phyloP scores from a whole-genome alignment of 37 sponge, comb jelly and placozoan species.

The Theonella swinhoei region DNA sequence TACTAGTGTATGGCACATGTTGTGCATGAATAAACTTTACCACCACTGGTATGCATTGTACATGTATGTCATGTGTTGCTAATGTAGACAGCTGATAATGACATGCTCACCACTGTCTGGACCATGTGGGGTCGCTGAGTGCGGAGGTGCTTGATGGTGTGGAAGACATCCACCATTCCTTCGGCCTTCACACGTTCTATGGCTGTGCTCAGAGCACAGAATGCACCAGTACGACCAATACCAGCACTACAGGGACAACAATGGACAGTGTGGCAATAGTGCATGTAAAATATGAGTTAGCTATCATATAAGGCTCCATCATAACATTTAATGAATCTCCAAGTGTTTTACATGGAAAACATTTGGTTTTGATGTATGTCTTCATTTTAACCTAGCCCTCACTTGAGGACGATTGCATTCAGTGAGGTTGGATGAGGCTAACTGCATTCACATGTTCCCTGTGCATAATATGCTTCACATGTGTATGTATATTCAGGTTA shows the following conservation, averaged over 20 bases:
- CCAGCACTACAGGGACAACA: constrained; percentile 62
- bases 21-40: no score
- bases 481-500: no score
- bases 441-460: no score
- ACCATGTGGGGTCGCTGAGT: constrained; percentile 91
- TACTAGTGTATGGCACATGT: no score
- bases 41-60: no score
- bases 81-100: no score
- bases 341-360: not conserved
- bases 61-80: no score
- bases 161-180: constrained; percentile 73
- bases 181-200: constrained; percentile 81
- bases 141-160: constrained; percentile 78
- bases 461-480: no score
- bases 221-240: constrained; percentile 85
- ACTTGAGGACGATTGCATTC: no score
- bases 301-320: no score
- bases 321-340: no score
- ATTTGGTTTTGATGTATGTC: not conserved
- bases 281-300: not conserved
- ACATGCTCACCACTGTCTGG: constrained; percentile 70
- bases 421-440: no score
- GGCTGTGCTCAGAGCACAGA: constrained; percentile 75
- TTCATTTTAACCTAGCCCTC: not conserved
- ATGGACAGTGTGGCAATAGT: not conserved